A percentile compares a stretch with the other conserved stretches of the same genome.
phyloP scores from a whole-genome alignment of 2,888 invertebrate species.

The Linnaemya vulpina region DNA sequence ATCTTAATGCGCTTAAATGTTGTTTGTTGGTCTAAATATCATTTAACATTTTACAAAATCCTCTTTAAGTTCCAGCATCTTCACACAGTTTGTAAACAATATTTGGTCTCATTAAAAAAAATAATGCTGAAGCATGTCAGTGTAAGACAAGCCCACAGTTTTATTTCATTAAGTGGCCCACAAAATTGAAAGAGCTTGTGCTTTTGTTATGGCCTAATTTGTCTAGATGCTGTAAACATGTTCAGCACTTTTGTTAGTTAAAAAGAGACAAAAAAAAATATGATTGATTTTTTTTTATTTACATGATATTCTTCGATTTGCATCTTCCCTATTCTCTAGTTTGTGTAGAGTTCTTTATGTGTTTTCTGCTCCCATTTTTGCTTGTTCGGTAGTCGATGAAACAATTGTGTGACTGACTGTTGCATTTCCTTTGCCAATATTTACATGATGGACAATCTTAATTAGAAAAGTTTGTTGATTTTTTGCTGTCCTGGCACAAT shows the following conservation, averaged over 20 bases:
- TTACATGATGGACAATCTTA: conserved; percentile 62
- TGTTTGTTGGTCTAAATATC: too few species aligned
- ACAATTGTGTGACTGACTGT: neutral
- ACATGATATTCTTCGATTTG: neutral
- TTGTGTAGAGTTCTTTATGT: neutral
- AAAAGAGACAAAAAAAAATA: neutral
- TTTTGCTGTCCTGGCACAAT: conserved; percentile 50
- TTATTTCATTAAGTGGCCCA: neutral
- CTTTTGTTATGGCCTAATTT: conserved; percentile 39
- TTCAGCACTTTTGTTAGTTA: conserved; percentile 7
- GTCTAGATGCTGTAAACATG: conserved; percentile 61
- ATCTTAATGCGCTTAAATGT: too few species aligned
- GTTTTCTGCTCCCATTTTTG: neutral
- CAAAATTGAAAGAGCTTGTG: neutral
- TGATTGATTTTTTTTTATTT: neutral
- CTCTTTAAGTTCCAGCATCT: too few species aligned
- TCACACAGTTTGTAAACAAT: too few species aligned
- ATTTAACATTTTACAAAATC: too few species aligned
- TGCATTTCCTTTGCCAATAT: conserved; percentile 38
- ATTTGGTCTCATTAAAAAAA: too few species aligned
- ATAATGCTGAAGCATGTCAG: too few species aligned
- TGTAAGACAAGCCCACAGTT: neutral
- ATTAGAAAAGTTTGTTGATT: conserved; percentile 55
- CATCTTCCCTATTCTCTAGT: neutral
- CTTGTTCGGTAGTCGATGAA: neutral